A percentile compares a stretch with the other conserved stretches of the same genome.
These are phyloP conservation scores for Rhynchotus rufescens DNA, from an alignment of 2,797 vertebrate species.

Conservation along the genomic window DNA sequence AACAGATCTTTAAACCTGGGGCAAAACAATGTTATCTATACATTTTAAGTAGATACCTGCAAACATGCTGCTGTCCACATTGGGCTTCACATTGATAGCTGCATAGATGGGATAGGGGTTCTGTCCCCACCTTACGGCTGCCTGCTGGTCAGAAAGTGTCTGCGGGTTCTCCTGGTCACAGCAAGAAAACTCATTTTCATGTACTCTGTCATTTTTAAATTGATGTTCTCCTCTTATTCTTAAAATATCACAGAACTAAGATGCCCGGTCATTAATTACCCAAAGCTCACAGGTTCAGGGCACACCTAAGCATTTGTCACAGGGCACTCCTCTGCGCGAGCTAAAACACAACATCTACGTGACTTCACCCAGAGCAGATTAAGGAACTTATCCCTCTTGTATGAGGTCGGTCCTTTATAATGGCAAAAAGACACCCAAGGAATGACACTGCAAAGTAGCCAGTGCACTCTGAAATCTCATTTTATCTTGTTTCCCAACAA, in stretches of 20 bases:
- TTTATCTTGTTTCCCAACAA: too few species aligned
- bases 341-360: too few species aligned
- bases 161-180: conserved; percentile 64
- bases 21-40: not conserved
- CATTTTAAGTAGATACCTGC: conserved; percentile 57
- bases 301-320: too few species aligned
- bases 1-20: not conserved
- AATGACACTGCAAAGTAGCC: too few species aligned
- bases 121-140: conserved; percentile 61
- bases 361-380: too few species aligned
- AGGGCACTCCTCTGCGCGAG: too few species aligned
- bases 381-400: too few species aligned
- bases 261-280: not conserved
- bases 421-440: too few species aligned
- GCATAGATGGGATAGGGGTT: conserved; percentile 78
- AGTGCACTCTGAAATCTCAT: too few species aligned
- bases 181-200: not conserved
- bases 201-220: not conserved
- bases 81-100: conserved; percentile 57
- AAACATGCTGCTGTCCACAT: conserved; percentile 62
- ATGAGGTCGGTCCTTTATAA: too few species aligned
- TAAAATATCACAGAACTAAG: not conserved
- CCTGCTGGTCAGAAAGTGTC: conserved; percentile 76
- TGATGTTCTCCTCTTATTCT: not conserved
- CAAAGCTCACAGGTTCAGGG: not conserved